Percentiles rank a stretch among this genome's conserved stretches.
Conservation (phyloP, 2,113 vertebrate genomes). For the Trematomus loennbergii region DNA sequence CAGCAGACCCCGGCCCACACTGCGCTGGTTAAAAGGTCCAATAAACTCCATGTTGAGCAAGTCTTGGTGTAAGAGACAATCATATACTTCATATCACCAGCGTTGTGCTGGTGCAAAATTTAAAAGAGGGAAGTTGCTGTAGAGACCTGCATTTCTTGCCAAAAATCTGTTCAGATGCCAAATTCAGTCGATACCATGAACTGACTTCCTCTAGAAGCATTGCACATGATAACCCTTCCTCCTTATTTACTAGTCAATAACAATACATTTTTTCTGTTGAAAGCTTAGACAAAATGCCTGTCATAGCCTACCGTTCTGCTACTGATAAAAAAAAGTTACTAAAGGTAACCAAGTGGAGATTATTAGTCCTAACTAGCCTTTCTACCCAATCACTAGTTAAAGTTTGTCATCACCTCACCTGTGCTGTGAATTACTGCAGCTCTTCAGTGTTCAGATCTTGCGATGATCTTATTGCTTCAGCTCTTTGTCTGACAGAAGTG, state of each 20-base stretch:
- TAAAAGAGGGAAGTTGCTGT: conserved; percentile 12
- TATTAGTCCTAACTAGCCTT: background rate
- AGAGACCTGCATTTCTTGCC: background rate
- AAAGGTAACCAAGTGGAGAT: background rate
- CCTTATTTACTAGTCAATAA: background rate
- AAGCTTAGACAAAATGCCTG: background rate
- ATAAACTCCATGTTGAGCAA: background rate
- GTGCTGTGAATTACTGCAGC: background rate
- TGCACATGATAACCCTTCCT: too few species aligned
- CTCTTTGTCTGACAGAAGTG: too few species aligned
- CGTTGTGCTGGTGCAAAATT: background rate
- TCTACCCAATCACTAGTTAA: too few species aligned
- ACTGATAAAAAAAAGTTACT: background rate
- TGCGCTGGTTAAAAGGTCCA: conserved; percentile 48
- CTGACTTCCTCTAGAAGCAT: accelerated
- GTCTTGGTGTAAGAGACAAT: background rate
- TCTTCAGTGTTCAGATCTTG: background rate
- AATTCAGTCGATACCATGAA: background rate
- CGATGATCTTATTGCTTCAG: background rate
- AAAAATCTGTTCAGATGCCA: conserved; percentile 15
- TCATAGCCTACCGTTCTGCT: background rate
- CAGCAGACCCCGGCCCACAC: background rate
- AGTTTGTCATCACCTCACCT: background rate
- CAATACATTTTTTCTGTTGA: background rate
- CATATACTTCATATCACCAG: background rate